Evolutionary conservation across 1,140 invertebrate genomes (phyloP).

Genomic region (Drosophila sturtevanti): DNA sequence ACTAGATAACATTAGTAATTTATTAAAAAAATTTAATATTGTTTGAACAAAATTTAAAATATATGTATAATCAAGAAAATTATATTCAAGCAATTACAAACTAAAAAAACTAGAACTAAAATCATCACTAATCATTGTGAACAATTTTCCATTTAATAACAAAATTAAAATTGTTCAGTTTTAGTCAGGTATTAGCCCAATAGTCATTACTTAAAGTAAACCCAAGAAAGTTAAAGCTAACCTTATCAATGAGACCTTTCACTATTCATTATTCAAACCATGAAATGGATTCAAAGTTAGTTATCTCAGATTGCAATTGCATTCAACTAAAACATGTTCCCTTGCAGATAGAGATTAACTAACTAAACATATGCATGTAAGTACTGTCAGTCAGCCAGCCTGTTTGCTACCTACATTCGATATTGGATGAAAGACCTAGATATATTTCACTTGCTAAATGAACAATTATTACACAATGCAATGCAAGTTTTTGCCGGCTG

Average conservation of each 20-base stretch:
- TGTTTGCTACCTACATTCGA: conserved; percentile 16
- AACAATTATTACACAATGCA: conserved; percentile 27
- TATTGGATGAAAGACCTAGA: conserved; percentile 29
- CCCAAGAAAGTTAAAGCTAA: neutral
- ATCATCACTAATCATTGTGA: no score
- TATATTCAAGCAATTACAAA: no score
- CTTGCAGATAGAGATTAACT: conserved; percentile 26
- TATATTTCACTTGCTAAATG: conserved; percentile 28
- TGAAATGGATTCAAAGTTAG: neutral
- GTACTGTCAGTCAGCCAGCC: no score
- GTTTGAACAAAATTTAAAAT: no score
- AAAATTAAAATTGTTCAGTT: no score
- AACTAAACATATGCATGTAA: no score
- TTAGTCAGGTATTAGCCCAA: neutral
- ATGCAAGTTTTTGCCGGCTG: conserved; percentile 30
- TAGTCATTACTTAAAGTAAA: neutral
- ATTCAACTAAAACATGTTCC: conserved; percentile 22
- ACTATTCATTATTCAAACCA: neutral
- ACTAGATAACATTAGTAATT: no score
- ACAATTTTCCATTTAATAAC: no score
- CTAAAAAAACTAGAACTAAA: no score
- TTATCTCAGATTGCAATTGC: conserved; percentile 26
- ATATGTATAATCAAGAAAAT: no score
- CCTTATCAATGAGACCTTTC: neutral
- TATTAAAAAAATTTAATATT: no score